These are phyloP conservation scores for Andricus curvator DNA, from an alignment of 2,888 invertebrate species.

Conservation along the genomic window DNA sequence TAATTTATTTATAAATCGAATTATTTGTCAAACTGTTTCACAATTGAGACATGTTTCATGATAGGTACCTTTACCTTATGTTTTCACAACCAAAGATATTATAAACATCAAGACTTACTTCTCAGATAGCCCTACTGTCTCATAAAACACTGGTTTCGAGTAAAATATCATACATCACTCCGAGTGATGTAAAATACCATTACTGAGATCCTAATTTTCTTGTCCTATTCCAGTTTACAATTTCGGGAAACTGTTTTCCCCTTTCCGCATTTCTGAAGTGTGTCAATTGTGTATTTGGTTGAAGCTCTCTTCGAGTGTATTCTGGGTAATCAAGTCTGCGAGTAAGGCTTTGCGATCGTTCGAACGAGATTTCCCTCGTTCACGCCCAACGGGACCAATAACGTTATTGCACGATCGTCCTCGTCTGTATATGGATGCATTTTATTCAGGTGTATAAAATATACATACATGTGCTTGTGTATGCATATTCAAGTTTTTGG, in stretches of 20 bases:
- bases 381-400: constrained; percentile 41
- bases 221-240: no score
- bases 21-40: no score
- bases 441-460: constrained; percentile 59
- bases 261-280: constrained; percentile 1
- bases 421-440: constrained; percentile 68
- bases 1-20: no score
- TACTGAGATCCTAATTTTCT: no score
- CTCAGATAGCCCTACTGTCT: no score
- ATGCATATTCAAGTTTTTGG: constrained; percentile 46
- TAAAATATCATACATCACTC: no score
- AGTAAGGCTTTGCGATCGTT: constrained; percentile 37
- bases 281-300: constrained; percentile 10
- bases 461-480: constrained; percentile 23
- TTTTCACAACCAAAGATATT: accelerated
- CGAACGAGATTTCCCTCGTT: constrained; percentile 34
- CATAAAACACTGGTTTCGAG: no score
- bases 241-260: neutral
- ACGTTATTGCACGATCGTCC: constrained; percentile 39
- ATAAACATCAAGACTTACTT: no score
- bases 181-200: no score
- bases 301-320: neutral
- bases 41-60: no score
- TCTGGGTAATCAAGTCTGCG: constrained; percentile 30
- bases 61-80: no score